phyloP scores from a whole-genome alignment of 2,888 invertebrate species.

The Amblyjoppa fuscipennis region DNA sequence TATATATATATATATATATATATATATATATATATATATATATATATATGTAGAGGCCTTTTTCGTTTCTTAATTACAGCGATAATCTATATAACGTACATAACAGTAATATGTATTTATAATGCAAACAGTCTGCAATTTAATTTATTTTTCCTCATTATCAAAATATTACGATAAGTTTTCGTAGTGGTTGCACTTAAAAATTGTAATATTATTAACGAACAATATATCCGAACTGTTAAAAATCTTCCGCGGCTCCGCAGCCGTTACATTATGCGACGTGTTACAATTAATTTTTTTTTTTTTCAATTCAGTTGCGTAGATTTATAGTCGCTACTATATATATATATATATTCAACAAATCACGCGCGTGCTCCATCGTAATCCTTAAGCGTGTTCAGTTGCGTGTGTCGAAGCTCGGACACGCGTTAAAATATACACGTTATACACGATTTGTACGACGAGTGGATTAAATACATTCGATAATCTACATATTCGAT shows the following conservation, averaged over 20 bases:
- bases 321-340: neutral
- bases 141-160: slow-evolving; percentile 65
- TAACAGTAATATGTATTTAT: slow-evolving; percentile 59
- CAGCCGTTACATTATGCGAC: slow-evolving; percentile 25
- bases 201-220: slow-evolving; percentile 48
- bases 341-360: neutral
- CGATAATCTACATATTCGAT: slow-evolving; percentile 28
- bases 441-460: slow-evolving; percentile 54
- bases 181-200: slow-evolving; percentile 52
- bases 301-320: neutral
- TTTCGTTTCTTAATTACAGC: slow-evolving; percentile 54
- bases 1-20: slow-evolving; percentile 30
- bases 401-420: slow-evolving; percentile 23
- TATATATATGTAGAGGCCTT: slow-evolving; percentile 57
- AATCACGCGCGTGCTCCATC: slow-evolving; percentile 38
- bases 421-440: slow-evolving; percentile 55
- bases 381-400: slow-evolving; percentile 16
- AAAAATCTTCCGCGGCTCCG: slow-evolving; percentile 37
- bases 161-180: slow-evolving; percentile 76
- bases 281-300: slow-evolving; percentile 8
- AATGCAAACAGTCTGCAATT: slow-evolving; percentile 59
- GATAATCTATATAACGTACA: slow-evolving; percentile 61
- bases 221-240: slow-evolving; percentile 56
- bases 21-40: slow-evolving; percentile 23
- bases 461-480: slow-evolving; percentile 44